Evolutionary conservation across 2,888 invertebrate genomes (phyloP), one percentile per base, ranked within the genome.

Genomic region (Eubasilissa splendida): DNA sequence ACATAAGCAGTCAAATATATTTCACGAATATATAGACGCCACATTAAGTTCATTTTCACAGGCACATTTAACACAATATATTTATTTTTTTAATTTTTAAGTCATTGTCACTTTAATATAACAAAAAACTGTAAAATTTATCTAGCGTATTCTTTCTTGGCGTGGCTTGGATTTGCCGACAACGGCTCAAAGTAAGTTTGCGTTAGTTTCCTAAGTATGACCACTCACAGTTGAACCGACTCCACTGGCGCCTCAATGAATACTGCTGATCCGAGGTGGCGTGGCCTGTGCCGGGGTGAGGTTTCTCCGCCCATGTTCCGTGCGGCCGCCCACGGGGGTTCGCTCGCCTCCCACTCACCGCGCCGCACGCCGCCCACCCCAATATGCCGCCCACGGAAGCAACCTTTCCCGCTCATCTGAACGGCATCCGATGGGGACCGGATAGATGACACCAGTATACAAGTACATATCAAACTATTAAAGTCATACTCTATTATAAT

Each of bases 161-260:
- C 42, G 33, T n/a, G 66, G 66, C 50, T 22, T 22, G 22, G 22
- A 22, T 22, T 33, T 33, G 66, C 31, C 31, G 10, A 22, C 33
- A 66, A 42, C 42, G 66, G 66, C n/a, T n/a, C 50, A 42, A 50
- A 50, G 66, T n/a, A 42, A 68, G 66, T 52, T 63, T 42, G 66
- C 50, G 33, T 42, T 42, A 50, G n/a, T 68, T 42, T 5, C n/a
- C 42, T 66, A 66, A 66, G 66, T 42, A 50, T 42, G 70, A 53
- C 70, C 70, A 53, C 70, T 70, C 54, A 70, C 70, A 33, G 78
- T 74, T 79, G 74, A 77, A 73, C 82, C 82, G 82, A 63, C 82
- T 59, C 52, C 70, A 63, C 80, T 80, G 82, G 74, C 77, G 76
- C 71, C 77, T 82, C 77, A 76, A 77, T 80, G 82, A 76, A 77